Conservation (phyloP, 1,140 invertebrate genomes). For the Liolophura sinensis region DNA sequence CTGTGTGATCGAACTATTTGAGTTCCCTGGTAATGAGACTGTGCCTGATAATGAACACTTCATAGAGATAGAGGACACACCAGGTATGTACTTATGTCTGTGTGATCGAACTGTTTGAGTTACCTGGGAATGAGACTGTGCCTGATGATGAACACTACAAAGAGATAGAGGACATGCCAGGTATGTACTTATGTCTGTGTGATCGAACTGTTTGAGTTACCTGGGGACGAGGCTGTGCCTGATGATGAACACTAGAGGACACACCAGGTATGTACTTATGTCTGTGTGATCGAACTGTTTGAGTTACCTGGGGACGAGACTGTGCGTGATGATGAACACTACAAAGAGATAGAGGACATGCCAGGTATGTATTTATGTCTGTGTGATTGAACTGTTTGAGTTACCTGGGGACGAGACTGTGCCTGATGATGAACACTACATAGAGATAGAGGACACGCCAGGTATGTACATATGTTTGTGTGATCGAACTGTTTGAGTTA, state of each 20-base stretch:
- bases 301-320: conserved; percentile 85
- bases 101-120: conserved; percentile 84
- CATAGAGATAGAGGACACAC: conserved; percentile 81
- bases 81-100: conserved; percentile 42
- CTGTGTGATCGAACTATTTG: conserved; percentile 78
- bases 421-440: too few species aligned
- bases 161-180: conserved; percentile 79
- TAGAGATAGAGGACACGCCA: too few species aligned
- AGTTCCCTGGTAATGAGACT: conserved; percentile 82
- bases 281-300: conserved; percentile 75
- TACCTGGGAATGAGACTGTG: conserved; percentile 78
- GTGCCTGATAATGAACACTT: conserved; percentile 82
- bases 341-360: conserved; percentile 83
- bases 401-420: too few species aligned
- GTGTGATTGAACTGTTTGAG: neutral
- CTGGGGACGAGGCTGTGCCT: conserved; percentile 75
- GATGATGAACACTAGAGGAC: conserved; percentile 87
- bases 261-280: conserved; percentile 58
- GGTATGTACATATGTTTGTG: too few species aligned
- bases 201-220: conserved; percentile 86
- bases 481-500: conserved; percentile 86
- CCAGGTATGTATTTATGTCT: conserved; percentile 52
- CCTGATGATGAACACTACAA: conserved; percentile 84
- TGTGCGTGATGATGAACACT: conserved; percentile 80
- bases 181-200: conserved; percentile 53